These are phyloP conservation scores for Metallyticus violacea DNA, from an alignment of 2,888 invertebrate genomes.

Conservation along the genomic window DNA sequence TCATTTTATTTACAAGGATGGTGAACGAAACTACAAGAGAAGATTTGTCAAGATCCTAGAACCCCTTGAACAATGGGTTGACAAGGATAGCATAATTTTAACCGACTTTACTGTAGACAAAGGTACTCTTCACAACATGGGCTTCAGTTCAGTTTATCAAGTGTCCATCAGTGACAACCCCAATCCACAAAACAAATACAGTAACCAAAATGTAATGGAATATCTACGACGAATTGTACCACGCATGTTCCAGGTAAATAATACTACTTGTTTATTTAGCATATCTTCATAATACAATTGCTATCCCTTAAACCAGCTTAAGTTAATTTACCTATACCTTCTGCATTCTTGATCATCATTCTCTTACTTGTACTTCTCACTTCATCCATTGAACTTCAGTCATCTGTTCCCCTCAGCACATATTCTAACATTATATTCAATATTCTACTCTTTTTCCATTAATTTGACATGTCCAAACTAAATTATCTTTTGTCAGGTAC, in stretches of 20 bases:
- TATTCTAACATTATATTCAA: too few relatives aligned
- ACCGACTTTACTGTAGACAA: slow-evolving; percentile 85
- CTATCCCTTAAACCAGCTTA: too few relatives aligned
- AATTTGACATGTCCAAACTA: too few relatives aligned
- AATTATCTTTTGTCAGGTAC: too few relatives aligned
- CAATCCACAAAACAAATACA: slow-evolving; percentile 50
- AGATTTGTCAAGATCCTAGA: slow-evolving; percentile 80
- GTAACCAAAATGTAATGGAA: slow-evolving; percentile 80
- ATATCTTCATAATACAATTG: too few relatives aligned
- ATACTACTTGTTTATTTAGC: too few relatives aligned
- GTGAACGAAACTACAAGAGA: slow-evolving; percentile 74
- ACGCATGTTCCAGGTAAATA: slow-evolving; percentile 67
- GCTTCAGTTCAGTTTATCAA: slow-evolving; percentile 73
- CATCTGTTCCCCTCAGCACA: too few relatives aligned
- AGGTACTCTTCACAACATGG: slow-evolving; percentile 71
- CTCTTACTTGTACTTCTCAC: too few relatives aligned
- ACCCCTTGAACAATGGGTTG: slow-evolving; percentile 68
- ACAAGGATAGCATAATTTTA: slow-evolving; percentile 70
- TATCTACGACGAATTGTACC: slow-evolving; percentile 82
- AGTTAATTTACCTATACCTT: too few relatives aligned
- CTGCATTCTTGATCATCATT: too few relatives aligned
- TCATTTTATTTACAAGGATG: slow-evolving; percentile 49
- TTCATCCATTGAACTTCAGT: too few relatives aligned
- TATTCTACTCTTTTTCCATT: too few relatives aligned
- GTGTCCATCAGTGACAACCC: slow-evolving; percentile 50